phyloP scores from a whole-genome alignment of 2,113 vertebrate species.

The Drymodes brunneopygia region DNA sequence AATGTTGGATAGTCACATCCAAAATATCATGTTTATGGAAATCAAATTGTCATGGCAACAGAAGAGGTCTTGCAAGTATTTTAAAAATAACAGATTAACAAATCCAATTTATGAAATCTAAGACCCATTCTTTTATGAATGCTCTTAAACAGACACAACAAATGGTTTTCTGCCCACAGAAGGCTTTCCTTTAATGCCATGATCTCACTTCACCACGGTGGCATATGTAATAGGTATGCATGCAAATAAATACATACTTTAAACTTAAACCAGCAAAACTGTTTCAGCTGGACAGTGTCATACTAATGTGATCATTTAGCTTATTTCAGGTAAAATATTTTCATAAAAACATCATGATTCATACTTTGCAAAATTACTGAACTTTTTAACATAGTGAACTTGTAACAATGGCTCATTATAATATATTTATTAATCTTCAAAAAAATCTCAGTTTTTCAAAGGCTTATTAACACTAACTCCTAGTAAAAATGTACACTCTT shows the following conservation, averaged over 20 bases:
- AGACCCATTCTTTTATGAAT: slow-evolving; percentile 60
- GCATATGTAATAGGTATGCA: not conserved
- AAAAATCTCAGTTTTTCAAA: not conserved
- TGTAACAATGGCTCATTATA: not conserved
- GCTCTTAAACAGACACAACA: not conserved
- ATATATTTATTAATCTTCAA: not conserved
- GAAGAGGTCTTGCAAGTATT: slow-evolving; percentile 74
- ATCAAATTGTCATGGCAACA: slow-evolving; percentile 75
- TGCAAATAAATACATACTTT: not conserved
- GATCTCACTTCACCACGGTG: not conserved
- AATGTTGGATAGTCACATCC: slow-evolving; percentile 30
- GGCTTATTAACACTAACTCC: not conserved
- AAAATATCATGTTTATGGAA: slow-evolving; percentile 75
- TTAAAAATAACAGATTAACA: slow-evolving; percentile 79
- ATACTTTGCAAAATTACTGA: not conserved
- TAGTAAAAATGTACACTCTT: not conserved
- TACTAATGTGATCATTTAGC: not conserved
- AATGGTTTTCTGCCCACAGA: not conserved
- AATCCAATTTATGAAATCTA: slow-evolving; percentile 64
- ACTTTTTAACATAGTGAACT: not conserved
- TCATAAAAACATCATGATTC: not conserved
- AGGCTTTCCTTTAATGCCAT: not conserved
- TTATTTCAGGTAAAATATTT: not conserved
- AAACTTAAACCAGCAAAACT: not conserved
- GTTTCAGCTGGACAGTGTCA: not conserved